Percentiles rank a stretch among this genome's conserved stretches.
These are phyloP conservation scores for Fabriciana adippe DNA, from an alignment of 2,888 invertebrate species.

Conservation along the genomic window DNA sequence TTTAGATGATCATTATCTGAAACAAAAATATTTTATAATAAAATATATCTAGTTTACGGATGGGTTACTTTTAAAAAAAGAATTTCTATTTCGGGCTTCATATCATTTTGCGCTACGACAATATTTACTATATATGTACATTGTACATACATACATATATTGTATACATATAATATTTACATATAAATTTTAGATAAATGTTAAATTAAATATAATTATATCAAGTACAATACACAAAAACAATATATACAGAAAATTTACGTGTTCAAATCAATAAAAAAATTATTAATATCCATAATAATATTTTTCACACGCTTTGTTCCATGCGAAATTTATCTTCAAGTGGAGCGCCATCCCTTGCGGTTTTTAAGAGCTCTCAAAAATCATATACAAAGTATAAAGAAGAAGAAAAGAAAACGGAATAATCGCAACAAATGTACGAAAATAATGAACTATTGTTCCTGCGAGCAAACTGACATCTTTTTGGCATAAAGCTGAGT, in stretches of 20 bases:
- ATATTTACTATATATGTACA: background rate
- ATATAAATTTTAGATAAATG: background rate
- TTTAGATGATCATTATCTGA: slow-evolving; percentile 47
- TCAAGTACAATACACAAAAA: no score
- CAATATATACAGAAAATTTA: background rate
- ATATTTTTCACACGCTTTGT: slow-evolving; percentile 47
- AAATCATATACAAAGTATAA: slow-evolving; percentile 48
- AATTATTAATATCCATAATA: slow-evolving; percentile 30
- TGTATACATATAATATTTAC: slow-evolving; percentile 16
- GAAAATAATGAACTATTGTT: slow-evolving; percentile 70
- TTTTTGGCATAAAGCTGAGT: slow-evolving; percentile 68
- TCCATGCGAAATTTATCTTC: slow-evolving; percentile 52
- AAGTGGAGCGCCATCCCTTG: slow-evolving; percentile 48
- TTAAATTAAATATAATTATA: background rate
- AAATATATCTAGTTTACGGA: background rate
- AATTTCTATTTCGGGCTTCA: no score
- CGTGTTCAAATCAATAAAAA: background rate
- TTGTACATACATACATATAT: no score
- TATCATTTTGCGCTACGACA: no score
- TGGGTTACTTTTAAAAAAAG: no score
- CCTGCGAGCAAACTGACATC: slow-evolving; percentile 61
- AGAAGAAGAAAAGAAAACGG: slow-evolving; percentile 62
- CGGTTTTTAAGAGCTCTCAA: slow-evolving; percentile 56
- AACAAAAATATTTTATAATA: slow-evolving; percentile 37
- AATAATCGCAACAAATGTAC: slow-evolving; percentile 75